Base-by-base conservation (phyloP, 1,140 invertebrate genomes). In the Nephila pilipes region DNA sequence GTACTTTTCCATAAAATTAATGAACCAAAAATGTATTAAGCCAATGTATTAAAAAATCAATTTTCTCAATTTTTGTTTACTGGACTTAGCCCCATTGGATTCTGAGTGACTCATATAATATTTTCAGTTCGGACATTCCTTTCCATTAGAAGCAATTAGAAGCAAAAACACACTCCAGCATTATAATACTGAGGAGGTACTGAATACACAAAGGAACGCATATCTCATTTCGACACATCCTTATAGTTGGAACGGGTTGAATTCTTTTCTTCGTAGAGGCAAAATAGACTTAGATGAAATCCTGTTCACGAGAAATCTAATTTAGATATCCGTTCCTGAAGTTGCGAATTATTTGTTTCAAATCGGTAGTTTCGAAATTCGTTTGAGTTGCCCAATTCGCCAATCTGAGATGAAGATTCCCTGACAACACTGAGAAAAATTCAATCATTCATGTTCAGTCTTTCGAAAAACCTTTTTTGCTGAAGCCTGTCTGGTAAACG, bases 281-380 rank as follows among this genome's bases (percentile, higher is more conserved):
- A 29, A 69, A 92, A 69, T 85, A 18, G 14, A 60, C 83, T 92
- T 85, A 92, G 38, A 38, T 22, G 79, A 75, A 92, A 92, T 92
- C 81, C 60, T 69, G 60, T 92, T 91, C 75, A 85, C 25, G 36
- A 65, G 58, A 90, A 92, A 92, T 92, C 81, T 58, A 92, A 92
- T 92, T 92, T 85, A n/a, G 46, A 36, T 69, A 81, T 90, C 55
- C 20, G 65, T 87, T 65, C 79, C 20, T 16, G n/a, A 92, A 85
- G 63, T 46, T 57, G 58, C 58, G 60, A 85, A 85, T 92, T 85
- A 92, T 92, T 92, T 85, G 90, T 75, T 85, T 69, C 81, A 38
- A 85, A 92, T 54, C 29, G 60, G 57, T 63, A 85, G 79, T 91
- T 91, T 85, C 58, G 90, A 85, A 85, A 85, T 91, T 80, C 29